Base-by-base conservation (phyloP, 2,797 vertebrate genomes). In the Hypotaenidia philippensis region DNA sequence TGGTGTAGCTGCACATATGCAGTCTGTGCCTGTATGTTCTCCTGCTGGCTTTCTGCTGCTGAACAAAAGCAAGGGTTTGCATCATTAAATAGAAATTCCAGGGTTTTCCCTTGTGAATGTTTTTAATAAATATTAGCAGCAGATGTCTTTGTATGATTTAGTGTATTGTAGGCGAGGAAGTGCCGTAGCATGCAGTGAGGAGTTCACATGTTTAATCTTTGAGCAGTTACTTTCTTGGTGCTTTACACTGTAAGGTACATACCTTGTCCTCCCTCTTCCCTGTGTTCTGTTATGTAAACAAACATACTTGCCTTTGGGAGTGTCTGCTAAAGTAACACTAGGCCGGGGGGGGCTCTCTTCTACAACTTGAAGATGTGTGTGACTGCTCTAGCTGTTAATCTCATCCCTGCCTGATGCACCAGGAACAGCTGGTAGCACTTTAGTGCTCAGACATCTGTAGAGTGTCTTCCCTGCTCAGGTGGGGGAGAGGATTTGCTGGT, bases 1-100 rank as follows among this genome's bases (percentile, higher is more conserved):
- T 63, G 61, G 49, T 23, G 29, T 15, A 45, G 61, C 60, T 1
- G 0, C 10, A 8, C 5, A 2, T 41, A 15, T 0, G 1, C 31
- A 53, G 57, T 6, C 0, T 71, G 47, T 59, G 21, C 60, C 63
- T 87, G 36, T 1, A 0, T 72, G 55, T 79, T 61, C 25, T 81
- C 21, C 45, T 14, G 3, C 18, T 32, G 52, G 2, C 20, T 26
- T 83, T 38, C 47, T 69, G 6, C 41, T 89, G 34, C 21, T 57
- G 16, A 82, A 22, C 21, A 44, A 69, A 49, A 89, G 25, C 61
- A 50, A 63, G 22, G 32, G 9, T 26, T 78, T 87, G 50, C 18
- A 7, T 34, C 8, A 1, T 38, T 81, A 20, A 60, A 45, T 14
- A 52, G 49, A 29, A 77, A 0, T 38, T 45, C 23, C 2, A 16